Conservation (phyloP, 37 sponge, comb jelly and placozoan species). For the Agelas oroides region DNA sequence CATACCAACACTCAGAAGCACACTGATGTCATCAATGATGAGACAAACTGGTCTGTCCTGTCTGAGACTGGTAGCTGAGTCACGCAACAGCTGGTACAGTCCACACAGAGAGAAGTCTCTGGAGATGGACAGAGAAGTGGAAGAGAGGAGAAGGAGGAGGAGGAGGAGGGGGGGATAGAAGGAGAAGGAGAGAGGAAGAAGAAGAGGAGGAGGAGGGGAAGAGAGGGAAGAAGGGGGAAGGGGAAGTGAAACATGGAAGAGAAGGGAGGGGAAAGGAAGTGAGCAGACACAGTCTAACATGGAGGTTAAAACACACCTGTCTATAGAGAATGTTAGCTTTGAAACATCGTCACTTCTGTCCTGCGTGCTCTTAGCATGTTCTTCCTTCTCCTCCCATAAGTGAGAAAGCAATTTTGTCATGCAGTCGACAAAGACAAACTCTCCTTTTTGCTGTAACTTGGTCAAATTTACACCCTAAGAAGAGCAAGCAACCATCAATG, state of each 20-base stretch:
- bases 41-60: constrained; percentile 52
- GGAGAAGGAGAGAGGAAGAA: too few species aligned
- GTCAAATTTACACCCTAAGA: constrained; percentile 62
- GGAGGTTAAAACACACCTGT: not conserved
- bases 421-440: constrained; percentile 66
- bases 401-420: constrained; percentile 44
- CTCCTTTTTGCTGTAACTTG: constrained; percentile 21
- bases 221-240: too few species aligned
- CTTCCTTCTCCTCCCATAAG: not conserved
- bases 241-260: too few species aligned
- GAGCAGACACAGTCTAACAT: not conserved
- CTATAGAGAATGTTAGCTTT: not conserved
- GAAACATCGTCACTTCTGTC: not conserved
- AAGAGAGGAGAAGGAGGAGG: too few species aligned
- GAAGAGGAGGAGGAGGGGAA: too few species aligned
- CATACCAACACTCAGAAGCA: constrained; percentile 71
- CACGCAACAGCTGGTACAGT: not conserved
- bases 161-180: too few species aligned
- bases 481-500: too few species aligned
- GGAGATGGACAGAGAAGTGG: not conserved
- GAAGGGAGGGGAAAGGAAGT: not conserved
- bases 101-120: not conserved
- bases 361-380: not conserved
- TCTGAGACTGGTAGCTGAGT: not conserved
- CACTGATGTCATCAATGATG: constrained; percentile 73